Conservation (phyloP, 2,888 invertebrate genomes). For the Kuschelorhynchus macadamiae region DNA sequence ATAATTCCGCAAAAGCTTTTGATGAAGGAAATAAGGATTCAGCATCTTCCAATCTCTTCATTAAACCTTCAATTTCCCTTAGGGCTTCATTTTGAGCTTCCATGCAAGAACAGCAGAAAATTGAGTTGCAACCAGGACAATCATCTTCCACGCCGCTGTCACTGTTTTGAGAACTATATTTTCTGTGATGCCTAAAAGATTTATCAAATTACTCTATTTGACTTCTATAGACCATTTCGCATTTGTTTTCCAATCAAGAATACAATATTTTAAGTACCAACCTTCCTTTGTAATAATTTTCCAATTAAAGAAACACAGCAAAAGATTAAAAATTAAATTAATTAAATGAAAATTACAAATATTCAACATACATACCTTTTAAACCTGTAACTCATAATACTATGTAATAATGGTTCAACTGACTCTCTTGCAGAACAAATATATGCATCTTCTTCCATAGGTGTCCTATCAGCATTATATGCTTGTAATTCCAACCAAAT, state of each 20-base stretch:
- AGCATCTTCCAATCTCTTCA: conserved; percentile 82
- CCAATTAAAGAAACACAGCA: background rate
- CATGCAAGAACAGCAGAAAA: conserved; percentile 80
- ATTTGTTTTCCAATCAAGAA: too few relatives aligned
- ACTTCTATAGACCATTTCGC: too few relatives aligned
- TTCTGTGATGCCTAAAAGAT: conserved; percentile 37
- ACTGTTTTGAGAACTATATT: conserved; percentile 58
- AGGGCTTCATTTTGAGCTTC: conserved; percentile 82
- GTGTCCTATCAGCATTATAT: conserved; percentile 81
- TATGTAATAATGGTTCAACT: conserved; percentile 79
- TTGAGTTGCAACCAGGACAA: conserved; percentile 80
- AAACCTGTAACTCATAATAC: conserved; percentile 84
- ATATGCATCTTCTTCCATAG: conserved; percentile 84
- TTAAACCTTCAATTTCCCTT: conserved; percentile 79
- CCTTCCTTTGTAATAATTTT: background rate
- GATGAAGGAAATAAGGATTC: conserved; percentile 89
- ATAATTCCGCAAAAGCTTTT: conserved; percentile 82
- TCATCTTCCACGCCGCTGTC: conserved; percentile 66
- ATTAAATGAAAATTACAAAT: background rate
- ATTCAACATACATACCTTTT: too few relatives aligned
- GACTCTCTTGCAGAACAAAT: conserved; percentile 81
- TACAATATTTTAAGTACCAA: too few relatives aligned
- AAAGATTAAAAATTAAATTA: background rate
- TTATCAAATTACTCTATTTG: too few relatives aligned
- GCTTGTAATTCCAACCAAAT: conserved; percentile 94